Evolutionary conservation across 1,140 invertebrate genomes (phyloP).

Genomic region (Bombus ignitus): DNA sequence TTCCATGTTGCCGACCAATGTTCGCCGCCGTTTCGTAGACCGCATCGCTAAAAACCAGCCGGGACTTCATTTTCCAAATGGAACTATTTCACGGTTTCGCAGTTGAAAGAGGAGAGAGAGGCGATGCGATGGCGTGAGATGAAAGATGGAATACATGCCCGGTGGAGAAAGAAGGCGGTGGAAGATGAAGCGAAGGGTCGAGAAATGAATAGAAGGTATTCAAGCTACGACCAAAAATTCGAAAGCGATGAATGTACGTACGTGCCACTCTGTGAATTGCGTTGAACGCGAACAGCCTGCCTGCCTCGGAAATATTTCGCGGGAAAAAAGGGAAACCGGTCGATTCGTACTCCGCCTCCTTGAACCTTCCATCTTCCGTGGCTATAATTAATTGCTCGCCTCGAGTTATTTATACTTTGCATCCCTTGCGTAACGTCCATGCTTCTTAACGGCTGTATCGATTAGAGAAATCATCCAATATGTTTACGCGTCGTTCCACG

Average conservation of each 20-base stretch:
- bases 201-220: constrained; percentile 39
- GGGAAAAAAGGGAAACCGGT: not conserved
- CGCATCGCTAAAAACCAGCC: constrained; percentile 32
- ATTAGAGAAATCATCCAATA: too few species aligned
- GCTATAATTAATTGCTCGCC: not conserved
- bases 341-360: not conserved
- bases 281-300: not conserved
- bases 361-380: not conserved
- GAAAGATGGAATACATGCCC: not conserved
- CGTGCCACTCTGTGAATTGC: constrained; percentile 10
- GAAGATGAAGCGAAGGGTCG: not conserved
- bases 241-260: constrained; percentile 5
- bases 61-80: constrained; percentile 66
- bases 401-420: not conserved
- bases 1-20: constrained; percentile 37
- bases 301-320: not conserved
- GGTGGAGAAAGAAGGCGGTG: not conserved
- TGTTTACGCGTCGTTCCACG: too few species aligned
- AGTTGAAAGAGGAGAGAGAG: not conserved
- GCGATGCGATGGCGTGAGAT: not conserved
- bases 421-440: too few species aligned
- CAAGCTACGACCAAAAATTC: constrained; percentile 27
- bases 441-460: too few species aligned
- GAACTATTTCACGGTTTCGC: constrained; percentile 53
- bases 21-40: constrained; percentile 19